Percentiles rank a stretch among this genome's conserved stretches.
phyloP scores from a whole-genome alignment of 2,113 vertebrate species.

The Nycticryphes semicollaris region DNA sequence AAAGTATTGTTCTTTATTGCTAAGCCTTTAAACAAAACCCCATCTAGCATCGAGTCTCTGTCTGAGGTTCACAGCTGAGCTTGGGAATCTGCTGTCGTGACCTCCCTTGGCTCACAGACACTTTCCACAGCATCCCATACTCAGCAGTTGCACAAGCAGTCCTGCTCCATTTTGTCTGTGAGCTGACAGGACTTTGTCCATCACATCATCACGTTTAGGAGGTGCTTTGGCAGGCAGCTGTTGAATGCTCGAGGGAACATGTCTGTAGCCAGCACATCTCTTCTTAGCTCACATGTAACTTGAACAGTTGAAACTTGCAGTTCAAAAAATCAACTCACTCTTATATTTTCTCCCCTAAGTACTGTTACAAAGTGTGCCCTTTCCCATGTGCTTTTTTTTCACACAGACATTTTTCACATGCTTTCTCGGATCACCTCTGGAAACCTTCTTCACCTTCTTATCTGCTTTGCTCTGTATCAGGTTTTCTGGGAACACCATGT shows the following conservation, averaged over 20 bases:
- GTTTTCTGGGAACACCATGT: neutral
- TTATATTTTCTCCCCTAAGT: neutral
- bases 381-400: constrained; percentile 3
- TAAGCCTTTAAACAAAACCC: neutral
- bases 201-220: neutral
- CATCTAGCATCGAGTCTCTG: neutral
- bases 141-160: fast-evolving
- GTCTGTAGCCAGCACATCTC: neutral
- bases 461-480: constrained; percentile 28
- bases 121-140: neutral
- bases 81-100: neutral
- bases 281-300: neutral
- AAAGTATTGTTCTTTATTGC: neutral
- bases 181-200: neutral
- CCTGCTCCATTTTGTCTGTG: neutral
- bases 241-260: fast-evolving
- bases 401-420: constrained; percentile 19
- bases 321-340: neutral
- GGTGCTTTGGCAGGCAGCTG: neutral
- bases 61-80: neutral
- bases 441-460: constrained; percentile 30
- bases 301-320: neutral
- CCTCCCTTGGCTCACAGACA: neutral
- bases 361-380: neutral
- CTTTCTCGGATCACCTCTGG: neutral